Evolutionary conservation across 2,888 invertebrate species (phyloP).

Genomic region (Oxyteleia sp.): DNA sequence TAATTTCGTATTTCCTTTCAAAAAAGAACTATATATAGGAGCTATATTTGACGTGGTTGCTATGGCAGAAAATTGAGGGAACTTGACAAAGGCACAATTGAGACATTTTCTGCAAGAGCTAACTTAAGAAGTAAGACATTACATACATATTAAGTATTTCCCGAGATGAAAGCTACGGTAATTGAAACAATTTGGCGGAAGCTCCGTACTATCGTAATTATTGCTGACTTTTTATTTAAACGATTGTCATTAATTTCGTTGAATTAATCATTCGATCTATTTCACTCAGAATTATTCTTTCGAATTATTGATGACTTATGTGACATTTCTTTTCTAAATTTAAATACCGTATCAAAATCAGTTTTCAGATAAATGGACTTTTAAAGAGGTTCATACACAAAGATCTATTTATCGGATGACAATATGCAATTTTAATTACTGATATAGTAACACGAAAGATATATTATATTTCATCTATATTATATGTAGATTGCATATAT

Average conservation of each 20-base stretch:
- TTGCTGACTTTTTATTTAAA: background rate
- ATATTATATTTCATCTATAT: too few relatives aligned
- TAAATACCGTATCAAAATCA: too few relatives aligned
- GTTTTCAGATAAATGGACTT: too few relatives aligned
- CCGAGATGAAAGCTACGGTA: constrained; percentile 31
- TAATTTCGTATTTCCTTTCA: constrained; percentile 30
- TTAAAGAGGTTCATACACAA: too few relatives aligned
- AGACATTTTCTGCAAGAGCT: constrained; percentile 50
- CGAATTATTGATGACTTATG: too few relatives aligned
- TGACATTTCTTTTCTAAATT: too few relatives aligned
- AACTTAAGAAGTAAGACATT: constrained; percentile 34
- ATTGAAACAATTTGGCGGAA: constrained; percentile 39
- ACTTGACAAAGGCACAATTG: constrained; percentile 53
- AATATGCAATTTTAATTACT: too few relatives aligned
- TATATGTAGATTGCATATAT: too few relatives aligned
- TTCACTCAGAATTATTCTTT: too few relatives aligned
- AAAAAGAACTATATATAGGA: constrained; percentile 8
- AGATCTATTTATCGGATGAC: too few relatives aligned
- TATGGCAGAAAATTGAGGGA: constrained; percentile 36
- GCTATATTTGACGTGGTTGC: constrained; percentile 2
- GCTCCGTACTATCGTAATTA: background rate
- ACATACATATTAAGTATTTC: constrained; percentile 46
- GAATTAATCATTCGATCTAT: too few relatives aligned
- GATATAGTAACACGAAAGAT: too few relatives aligned
- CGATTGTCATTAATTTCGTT: background rate